A percentile compares a stretch with the other conserved stretches of the same genome.
Evolutionary conservation across 2,113 vertebrate species (phyloP).

Genomic region (Mandrillus leucophaeus): DNA sequence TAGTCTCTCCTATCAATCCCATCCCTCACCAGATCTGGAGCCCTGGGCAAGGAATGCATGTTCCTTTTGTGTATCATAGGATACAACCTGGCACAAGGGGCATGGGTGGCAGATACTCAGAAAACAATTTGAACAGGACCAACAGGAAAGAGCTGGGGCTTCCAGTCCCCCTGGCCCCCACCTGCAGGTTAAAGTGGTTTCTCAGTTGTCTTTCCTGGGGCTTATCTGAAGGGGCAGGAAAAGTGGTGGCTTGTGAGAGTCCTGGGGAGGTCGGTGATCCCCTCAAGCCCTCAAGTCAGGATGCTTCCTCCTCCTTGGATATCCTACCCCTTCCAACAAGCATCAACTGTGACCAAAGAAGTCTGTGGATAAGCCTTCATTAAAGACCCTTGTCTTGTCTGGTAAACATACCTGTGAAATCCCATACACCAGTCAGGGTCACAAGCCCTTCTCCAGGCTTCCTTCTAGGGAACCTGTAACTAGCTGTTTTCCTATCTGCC

Average conservation of each 20-base stretch:
- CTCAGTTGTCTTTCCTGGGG: slow-evolving; percentile 77
- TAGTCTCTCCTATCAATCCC: neutral
- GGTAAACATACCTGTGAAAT: neutral
- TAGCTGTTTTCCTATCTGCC: neutral
- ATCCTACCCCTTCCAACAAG: neutral
- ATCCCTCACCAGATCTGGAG: too few species aligned
- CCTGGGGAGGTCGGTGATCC: neutral
- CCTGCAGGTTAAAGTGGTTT: slow-evolving; percentile 78
- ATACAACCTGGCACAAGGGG: neutral
- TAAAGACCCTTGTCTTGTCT: neutral
- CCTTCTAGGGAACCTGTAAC: neutral
- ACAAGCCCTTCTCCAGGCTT: neutral
- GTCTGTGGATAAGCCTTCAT: neutral
- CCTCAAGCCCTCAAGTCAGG: neutral
- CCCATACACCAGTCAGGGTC: neutral
- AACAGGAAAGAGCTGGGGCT: neutral
- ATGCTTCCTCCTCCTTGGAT: neutral
- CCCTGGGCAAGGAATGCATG: too few species aligned
- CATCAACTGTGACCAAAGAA: too few species aligned
- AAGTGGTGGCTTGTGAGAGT: neutral
- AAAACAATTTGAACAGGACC: neutral
- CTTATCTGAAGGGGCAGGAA: slow-evolving; percentile 81
- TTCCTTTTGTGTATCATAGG: too few species aligned
- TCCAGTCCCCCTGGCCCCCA: neutral
- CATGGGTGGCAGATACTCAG: fast-evolving